Evolutionary conservation across 2,113 vertebrate genomes (phyloP), one percentile per base, ranked within the genome.

Genomic region (Stigmatopora argus): DNA sequence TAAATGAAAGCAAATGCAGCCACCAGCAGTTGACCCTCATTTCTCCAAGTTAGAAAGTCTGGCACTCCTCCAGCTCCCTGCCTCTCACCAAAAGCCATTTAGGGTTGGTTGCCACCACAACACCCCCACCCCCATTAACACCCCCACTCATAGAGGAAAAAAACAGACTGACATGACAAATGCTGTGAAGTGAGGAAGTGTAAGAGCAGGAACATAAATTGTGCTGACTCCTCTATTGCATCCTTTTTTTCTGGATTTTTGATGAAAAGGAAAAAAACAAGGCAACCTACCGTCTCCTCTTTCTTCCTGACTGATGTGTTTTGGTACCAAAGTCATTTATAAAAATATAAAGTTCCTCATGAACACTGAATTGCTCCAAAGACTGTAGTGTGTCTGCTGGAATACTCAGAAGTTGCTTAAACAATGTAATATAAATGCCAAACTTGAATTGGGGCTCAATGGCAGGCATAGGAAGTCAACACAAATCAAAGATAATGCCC

Each of bases 141-240:
- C 26, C 26, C 26, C 1, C 23, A 19, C 34, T 38, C 67, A 55
- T 61, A 31, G 55, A 59, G 59, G 64, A 69, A 69, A 48, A 35
- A 77, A 67, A n/a, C n/a, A 56, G 47, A 51, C 69, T 65, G 64
- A 78, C 64, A 83, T 79, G 48, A 74, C 72, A 80, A 75, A 66
- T 75, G 53, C 59, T 67, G 66, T 70, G 72, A 68, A 72, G 74
- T 56, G 44, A 58, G 71, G 72, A 73, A 64, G 73, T 70, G 66
- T 75, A 5, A 69, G 73, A 53, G 66, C 66, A 70, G 38, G 71
- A 74, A 67, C 73, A 60, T 46, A 62, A 56, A 64, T 65, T 65
- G 52, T 52, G 59, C 63, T 72, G 65, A 74, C 46, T 61, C 46
- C 73, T 75, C 60, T 58, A 48, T 77, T 65, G 56, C 19, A 65